Evolutionary conservation across 1,140 invertebrate genomes (phyloP), one percentile per base, ranked within the genome.

Genomic region (Mercenaria mercenaria): DNA sequence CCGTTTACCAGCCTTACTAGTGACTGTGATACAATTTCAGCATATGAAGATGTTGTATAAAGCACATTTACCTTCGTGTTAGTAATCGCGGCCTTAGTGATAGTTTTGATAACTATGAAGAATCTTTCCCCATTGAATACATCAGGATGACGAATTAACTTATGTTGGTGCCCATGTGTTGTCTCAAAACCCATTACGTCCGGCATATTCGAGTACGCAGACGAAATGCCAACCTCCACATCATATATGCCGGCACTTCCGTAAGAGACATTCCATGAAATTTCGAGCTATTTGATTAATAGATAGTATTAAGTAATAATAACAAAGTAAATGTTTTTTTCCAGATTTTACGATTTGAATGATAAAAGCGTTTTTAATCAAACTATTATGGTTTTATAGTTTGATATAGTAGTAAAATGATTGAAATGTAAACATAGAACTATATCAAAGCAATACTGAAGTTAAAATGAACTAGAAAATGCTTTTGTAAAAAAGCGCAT

Each of bases 41-140:
- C n/a, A n/a, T 52, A 20, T 52, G 10, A 20, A 52, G 20, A 52
- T 11, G 47, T 52, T 52, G 10, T 11, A 52, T 11, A 10, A 52
- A 52, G 20, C 47, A 52, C 10, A 11, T 11, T 11, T 81, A 81
- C 79, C 79, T 81, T 59, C 20, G 41, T 50, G 23, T 72, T 43
- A 47, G n/a, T 18, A 26, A 86, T 61, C 3, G 26, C 67, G 0
- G 84, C 76, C 50, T 76, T 86, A 29, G 69, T 76, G 4, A 52
- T 86, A 34, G 72, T 34, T 64, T 61, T 86, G 0, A 86, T 1
- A 1, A 86, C 3, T n/a, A 86, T 52, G 34, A 37, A 72, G 61
- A 86, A 86, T 29, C 6, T 15, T 61, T 76, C 47, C 6, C 84
- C 84, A 50, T 86, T 50, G 39, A 47, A 76, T 11, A 86, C 29